Evolutionary conservation across 2,113 vertebrate species (phyloP), one percentile per base, ranked within the genome.

Genomic region (Corvus cornix): DNA sequence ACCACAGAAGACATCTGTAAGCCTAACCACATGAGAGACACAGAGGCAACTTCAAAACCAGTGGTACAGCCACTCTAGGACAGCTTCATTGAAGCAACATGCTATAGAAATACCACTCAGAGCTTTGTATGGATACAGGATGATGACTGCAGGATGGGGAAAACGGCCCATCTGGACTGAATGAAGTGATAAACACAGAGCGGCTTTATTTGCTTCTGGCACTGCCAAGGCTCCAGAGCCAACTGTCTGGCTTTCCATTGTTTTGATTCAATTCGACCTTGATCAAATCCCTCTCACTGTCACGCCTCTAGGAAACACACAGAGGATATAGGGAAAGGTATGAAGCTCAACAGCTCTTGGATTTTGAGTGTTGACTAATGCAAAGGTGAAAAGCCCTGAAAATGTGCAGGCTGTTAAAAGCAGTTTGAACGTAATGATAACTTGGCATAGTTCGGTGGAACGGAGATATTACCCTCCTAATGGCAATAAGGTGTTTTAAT

Each of bases 31-130:
- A 96, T 90, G 80, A 96, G 53, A 97, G 92, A 95, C 85, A 66
- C 69, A 84, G 85, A 96, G 96, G 97, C 96, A 97, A 89, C 95
- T 96, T 96, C 92, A 97, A 97, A 97, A 96, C 96, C 83, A 0
- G 94, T 62, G 70, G 90, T 93, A 70, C 92, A 94, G 94, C 94
- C 82, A 76, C 62, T 96, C 95, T 89, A 93, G 93, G 80, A 87
- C 93, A 95, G 63, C 85, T 89, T 96, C 96, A 96, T 84, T 96
- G 92, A 96, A 94, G 90, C 93, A 96, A 78, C 64, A 84, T 96
- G 94, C 85, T 76, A 20, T 3, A 93, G 78, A 84, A 95, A 91
- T 86, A 91, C 56, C 75, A 70, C 48, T 83, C 31, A 28, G 80
- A 53, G 85, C 80, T 94, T 82, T 87, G 83, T 87, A 60, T 82